Percentiles rank a stretch among this genome's conserved stretches.
Conservation (phyloP, 1,140 invertebrate genomes). For the Hyposmocoma kahamanoa region DNA sequence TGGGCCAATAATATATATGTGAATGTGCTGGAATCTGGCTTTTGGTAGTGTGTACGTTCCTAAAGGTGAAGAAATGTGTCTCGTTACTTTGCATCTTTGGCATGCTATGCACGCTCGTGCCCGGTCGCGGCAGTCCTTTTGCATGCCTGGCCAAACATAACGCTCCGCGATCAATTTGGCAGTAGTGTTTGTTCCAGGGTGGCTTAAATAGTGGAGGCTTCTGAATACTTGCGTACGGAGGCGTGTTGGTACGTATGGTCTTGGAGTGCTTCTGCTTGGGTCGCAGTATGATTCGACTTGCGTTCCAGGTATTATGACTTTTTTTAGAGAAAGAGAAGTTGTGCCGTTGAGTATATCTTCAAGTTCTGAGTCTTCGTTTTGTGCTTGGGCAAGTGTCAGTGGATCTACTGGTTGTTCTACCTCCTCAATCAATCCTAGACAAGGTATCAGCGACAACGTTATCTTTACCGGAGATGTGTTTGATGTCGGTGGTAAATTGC, state of each 20-base stretch:
- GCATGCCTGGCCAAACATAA: slow-evolving; percentile 44
- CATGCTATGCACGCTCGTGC: slow-evolving; percentile 14
- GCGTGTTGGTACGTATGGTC: slow-evolving; percentile 9
- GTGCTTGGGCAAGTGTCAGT: not conserved
- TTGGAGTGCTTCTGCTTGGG: not conserved
- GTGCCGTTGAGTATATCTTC: not conserved
- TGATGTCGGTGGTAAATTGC: slow-evolving; percentile 47
- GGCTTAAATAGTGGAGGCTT: slow-evolving; percentile 18
- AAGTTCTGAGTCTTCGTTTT: slow-evolving; percentile 4
- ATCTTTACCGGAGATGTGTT: slow-evolving; percentile 36
- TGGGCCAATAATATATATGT: slow-evolving; percentile 44
- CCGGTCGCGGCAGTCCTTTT: not conserved
- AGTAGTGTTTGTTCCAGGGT: slow-evolving; percentile 17
- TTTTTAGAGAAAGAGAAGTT: not conserved
- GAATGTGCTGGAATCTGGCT: slow-evolving; percentile 20
- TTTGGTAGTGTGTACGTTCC: slow-evolving; percentile 15
- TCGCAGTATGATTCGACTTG: not conserved
- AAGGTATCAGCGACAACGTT: slow-evolving; percentile 39
- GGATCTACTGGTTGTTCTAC: not conserved
- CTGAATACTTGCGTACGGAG: slow-evolving; percentile 24
- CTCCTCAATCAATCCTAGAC: slow-evolving; percentile 2
- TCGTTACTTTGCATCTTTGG: slow-evolving; percentile 31
- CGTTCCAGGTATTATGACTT: not conserved
- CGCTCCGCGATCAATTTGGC: slow-evolving; percentile 27
- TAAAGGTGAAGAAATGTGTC: slow-evolving; percentile 25